Base-by-base conservation (phyloP, 2,113 vertebrate species). In the Psittacula cyanocephala region DNA sequence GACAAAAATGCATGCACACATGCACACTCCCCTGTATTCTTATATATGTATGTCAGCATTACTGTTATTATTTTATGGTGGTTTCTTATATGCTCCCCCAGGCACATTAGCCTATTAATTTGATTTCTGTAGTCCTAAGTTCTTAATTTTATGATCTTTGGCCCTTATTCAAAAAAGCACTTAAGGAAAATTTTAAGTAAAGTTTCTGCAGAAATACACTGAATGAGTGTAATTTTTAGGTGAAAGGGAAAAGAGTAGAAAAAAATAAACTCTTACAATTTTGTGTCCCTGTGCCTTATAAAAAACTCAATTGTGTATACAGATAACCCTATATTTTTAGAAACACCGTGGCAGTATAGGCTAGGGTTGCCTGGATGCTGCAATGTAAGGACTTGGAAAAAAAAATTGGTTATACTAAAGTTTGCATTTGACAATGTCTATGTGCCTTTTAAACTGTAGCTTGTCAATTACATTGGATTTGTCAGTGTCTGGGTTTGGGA, bases 101-200 rank as follows among this genome's bases (percentile, higher is more conserved):
- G 74, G 62, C 74, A 80, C 63, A 52, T 59, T 64, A 82, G 19
- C 28, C 80, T 96, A 82, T 82, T 91, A 91, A 67, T 88, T 91
- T 95, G 70, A 94, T 95, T 95, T 92, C 78, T 91, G 69, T 87
- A 79, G 44, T 82, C 20, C 44, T 89, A 49, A 72, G 0, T 91
- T 93, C 84, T 94, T 92, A 85, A 89, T 91, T 91, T 95, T 94
- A 91, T 85, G 53, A 85, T 83, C 67, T 86, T 95, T 95, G 91
- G 78, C 87, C 13, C 31, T 77, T 76, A 77, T 74, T 95, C 86
- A 91, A 80, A 89, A 91, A 80, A 16, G 44, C 69, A 80, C 78
- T 93, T 76, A 85, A 87, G 41, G 47, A 95, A 81, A 94, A 94
- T 71, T 43, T 92, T 86, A 33, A 81, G 20, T 81, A 74, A 74